Evolutionary conservation across 92 coral and sea anemone species (phyloP).

Genomic region (Umimayanthus chanpuru): DNA sequence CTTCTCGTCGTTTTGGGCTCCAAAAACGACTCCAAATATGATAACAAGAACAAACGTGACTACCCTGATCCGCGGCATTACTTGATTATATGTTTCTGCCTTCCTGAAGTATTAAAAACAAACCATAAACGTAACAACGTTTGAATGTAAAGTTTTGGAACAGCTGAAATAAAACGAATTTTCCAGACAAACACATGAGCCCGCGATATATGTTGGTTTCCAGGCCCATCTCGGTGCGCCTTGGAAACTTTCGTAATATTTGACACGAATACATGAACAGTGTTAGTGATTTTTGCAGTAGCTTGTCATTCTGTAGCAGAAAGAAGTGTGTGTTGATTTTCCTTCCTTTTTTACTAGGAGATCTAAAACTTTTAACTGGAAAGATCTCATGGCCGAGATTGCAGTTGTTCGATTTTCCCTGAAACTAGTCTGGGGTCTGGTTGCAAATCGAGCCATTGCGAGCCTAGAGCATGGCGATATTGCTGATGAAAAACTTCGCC

Average conservation of each 20-base stretch:
- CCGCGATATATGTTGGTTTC: not conserved
- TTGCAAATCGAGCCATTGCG: constrained; percentile 87
- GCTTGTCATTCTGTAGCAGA: too few species aligned
- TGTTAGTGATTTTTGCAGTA: too few species aligned
- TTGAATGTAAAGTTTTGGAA: not conserved
- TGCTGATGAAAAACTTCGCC: constrained; percentile 90
- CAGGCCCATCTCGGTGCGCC: not conserved
- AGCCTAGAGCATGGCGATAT: constrained; percentile 76
- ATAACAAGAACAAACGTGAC: constrained; percentile 1
- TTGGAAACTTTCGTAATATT: constrained; percentile 18
- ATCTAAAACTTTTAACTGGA: not conserved
- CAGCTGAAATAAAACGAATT: constrained; percentile 29
- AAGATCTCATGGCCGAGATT: constrained; percentile 80
- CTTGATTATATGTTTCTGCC: not conserved
- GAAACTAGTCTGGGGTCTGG: constrained; percentile 89
- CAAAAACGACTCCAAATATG: not conserved
- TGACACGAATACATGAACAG: constrained; percentile 44
- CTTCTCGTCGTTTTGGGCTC: constrained; percentile 9
- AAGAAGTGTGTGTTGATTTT: too few species aligned
- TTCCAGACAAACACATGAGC: not conserved
- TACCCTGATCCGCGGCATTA: not conserved
- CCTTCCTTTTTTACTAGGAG: not conserved
- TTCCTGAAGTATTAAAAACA: not conserved
- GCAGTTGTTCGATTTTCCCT: constrained; percentile 89
- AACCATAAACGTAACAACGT: not conserved